Conservation (phyloP, 2,888 invertebrate species). For the Mantis religiosa region DNA sequence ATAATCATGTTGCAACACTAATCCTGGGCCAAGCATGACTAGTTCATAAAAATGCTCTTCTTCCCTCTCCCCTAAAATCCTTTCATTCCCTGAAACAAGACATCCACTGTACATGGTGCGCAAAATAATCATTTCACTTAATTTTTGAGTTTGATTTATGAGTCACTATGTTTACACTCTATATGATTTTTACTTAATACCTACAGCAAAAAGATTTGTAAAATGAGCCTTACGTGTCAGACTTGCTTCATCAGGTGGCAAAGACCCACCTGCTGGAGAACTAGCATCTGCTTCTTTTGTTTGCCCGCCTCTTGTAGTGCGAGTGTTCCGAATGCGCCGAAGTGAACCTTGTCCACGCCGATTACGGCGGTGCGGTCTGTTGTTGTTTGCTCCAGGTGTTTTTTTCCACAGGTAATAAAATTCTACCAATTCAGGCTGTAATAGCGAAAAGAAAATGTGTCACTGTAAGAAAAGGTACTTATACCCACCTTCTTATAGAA, state of each 20-base stretch:
- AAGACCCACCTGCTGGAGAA: conserved; percentile 23
- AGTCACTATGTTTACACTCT: no score
- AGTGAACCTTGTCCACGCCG: conserved; percentile 77
- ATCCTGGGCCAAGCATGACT: no score
- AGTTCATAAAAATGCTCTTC: no score
- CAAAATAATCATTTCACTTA: no score
- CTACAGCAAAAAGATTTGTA: not conserved
- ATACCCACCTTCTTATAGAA: not conserved
- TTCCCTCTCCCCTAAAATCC: no score
- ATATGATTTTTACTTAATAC: no score
- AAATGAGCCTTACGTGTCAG: not conserved
- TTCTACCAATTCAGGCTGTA: conserved; percentile 88
- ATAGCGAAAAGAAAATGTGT: conserved; percentile 26
- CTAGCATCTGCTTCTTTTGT: conserved; percentile 35
- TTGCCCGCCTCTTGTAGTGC: conserved; percentile 72
- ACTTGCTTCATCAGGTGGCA: not conserved
- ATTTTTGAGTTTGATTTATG: no score
- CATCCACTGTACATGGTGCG: no score
- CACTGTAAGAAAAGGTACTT: not conserved
- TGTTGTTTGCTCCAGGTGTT: conserved; percentile 94
- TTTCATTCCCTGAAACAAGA: no score
- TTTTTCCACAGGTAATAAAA: conserved; percentile 98
- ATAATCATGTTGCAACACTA: no score
- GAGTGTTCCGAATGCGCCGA: conserved; percentile 80
- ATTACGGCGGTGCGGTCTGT: conserved; percentile 89